Evolutionary conservation across 2,888 invertebrate genomes (phyloP).

Genomic region (Gymnoscelis rufifasciata): DNA sequence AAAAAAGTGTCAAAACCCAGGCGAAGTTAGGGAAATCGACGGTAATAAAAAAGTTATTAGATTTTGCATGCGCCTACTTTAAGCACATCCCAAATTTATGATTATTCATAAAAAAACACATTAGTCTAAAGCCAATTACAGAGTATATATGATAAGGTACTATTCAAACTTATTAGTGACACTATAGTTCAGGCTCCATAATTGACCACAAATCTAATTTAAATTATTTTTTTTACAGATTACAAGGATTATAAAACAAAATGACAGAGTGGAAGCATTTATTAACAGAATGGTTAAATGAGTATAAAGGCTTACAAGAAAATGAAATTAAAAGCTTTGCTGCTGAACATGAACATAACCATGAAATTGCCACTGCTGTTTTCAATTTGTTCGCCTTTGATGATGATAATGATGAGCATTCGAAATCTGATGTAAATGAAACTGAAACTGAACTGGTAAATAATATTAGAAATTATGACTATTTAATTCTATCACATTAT

Average conservation of each 20-base stretch:
- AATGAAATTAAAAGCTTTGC: constrained; percentile 89
- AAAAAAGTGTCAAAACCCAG: too few species aligned
- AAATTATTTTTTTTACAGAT: constrained; percentile 1
- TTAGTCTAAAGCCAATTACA: too few species aligned
- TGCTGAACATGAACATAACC: constrained; percentile 87
- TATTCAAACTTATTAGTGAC: too few species aligned
- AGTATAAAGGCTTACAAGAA: constrained; percentile 85
- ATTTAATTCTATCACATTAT: too few species aligned
- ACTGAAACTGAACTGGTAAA: constrained; percentile 54
- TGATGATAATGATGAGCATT: constrained; percentile 76
- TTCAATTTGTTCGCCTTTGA: constrained; percentile 89
- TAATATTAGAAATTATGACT: too few species aligned
- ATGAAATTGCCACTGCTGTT: constrained; percentile 89
- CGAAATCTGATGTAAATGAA: constrained; percentile 38
- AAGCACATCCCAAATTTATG: too few species aligned
- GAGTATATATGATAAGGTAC: too few species aligned
- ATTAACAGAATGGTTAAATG: constrained; percentile 89
- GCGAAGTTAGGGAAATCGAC: too few species aligned
- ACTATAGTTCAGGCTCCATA: too few species aligned
- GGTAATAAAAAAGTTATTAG: too few species aligned
- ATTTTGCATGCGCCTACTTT: too few species aligned
- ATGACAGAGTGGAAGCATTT: constrained; percentile 78
- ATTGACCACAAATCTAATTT: neutral
- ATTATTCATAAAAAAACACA: too few species aligned
- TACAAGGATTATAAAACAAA: constrained; percentile 11